A percentile compares a stretch with the other conserved stretches of the same genome.
Conservation (phyloP, 2,797 vertebrate genomes). For the Syncerus caffer region DNA sequence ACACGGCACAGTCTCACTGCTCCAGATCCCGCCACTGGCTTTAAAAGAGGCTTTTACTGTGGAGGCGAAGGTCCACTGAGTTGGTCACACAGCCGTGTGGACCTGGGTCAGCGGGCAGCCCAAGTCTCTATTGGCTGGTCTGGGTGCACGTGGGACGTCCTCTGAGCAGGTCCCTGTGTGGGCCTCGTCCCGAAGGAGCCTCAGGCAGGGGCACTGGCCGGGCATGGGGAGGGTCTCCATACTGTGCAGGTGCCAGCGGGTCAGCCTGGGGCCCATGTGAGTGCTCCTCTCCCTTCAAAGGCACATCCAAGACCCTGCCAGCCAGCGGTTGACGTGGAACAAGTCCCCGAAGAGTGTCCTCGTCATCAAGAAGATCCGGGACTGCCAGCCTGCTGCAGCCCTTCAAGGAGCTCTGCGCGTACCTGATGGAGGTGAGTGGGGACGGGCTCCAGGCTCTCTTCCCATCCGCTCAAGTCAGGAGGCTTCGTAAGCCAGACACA, state of each 20-base stretch:
- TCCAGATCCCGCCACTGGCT: neutral
- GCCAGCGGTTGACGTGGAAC: constrained; percentile 98
- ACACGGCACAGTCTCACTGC: neutral
- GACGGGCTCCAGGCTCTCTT: neutral
- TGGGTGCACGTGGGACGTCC: fast-evolving
- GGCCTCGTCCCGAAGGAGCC: neutral
- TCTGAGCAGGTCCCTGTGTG: neutral
- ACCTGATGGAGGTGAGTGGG: constrained; percentile 91
- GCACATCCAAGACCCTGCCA: constrained; percentile 99
- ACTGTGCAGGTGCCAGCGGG: neutral
- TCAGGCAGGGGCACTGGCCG: neutral
- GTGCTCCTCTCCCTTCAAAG: constrained; percentile 73
- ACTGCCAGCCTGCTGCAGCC: constrained; percentile 93
- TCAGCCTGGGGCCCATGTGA: neutral
- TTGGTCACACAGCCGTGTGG: neutral
- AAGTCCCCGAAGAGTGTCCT: constrained; percentile 97
- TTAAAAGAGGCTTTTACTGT: neutral
- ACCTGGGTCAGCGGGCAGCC: neutral
- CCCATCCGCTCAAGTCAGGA: neutral
- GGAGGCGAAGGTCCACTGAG: neutral
- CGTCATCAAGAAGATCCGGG: constrained; percentile 96
- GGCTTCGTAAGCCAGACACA: neutral
- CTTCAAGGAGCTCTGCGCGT: constrained; percentile 94
- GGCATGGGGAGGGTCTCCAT: neutral
- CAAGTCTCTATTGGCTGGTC: no score